Percentiles rank a stretch among this genome's conserved stretches.
phyloP scores from a whole-genome alignment of 23 tunicate species.

The Ascidia mentula region DNA sequence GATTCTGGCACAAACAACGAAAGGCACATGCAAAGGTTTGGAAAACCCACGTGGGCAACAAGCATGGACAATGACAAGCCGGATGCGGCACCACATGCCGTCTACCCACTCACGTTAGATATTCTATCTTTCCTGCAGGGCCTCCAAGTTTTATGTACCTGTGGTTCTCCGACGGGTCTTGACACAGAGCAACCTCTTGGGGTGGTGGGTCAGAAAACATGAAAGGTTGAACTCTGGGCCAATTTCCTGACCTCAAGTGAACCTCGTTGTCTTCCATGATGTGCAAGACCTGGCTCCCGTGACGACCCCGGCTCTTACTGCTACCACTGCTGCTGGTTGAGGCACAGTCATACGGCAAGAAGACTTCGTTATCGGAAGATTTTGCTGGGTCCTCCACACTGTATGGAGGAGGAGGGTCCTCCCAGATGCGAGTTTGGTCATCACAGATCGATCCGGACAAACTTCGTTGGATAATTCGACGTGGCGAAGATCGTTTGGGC shows the following conservation, averaged over 20 bases:
- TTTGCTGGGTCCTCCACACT: neutral
- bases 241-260: neutral
- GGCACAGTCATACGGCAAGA: too few species aligned
- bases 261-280: neutral
- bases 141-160: neutral
- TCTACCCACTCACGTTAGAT: neutral
- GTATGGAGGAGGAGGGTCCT: neutral
- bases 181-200: neutral
- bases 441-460: conserved; percentile 3
- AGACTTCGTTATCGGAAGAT: neutral
- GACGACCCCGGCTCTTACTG: neutral
- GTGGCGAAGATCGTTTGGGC: neutral
- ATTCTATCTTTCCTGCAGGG: neutral
- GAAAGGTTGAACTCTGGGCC: neutral
- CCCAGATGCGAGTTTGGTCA: neutral
- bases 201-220: neutral
- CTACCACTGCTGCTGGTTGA: too few species aligned
- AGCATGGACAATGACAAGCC: too few species aligned
- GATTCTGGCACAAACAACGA: too few species aligned
- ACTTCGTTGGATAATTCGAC: neutral
- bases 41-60: too few species aligned
- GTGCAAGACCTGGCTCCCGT: neutral
- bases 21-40: too few species aligned
- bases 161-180: neutral
- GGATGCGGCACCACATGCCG: too few species aligned